A percentile compares a stretch with the other conserved stretches of the same genome.
These are phyloP conservation scores for Diachrysia chrysitis DNA, from an alignment of 2,888 invertebrate genomes.

Conservation along the genomic window DNA sequence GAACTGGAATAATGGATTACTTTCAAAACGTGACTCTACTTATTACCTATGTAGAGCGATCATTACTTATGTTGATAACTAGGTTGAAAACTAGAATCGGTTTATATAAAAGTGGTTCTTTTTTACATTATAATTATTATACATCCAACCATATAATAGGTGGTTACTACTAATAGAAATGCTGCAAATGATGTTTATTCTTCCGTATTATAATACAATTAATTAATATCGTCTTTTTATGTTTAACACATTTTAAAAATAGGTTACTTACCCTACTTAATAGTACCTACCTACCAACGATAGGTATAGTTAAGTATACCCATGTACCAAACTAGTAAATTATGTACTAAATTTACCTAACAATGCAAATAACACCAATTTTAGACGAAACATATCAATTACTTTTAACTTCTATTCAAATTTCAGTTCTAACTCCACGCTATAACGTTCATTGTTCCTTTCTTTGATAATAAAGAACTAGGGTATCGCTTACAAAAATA, in stretches of 20 bases:
- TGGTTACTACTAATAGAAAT: background rate
- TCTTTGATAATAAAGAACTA: constrained; percentile 71
- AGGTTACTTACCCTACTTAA: too few relatives aligned
- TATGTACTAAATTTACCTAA: constrained; percentile 26
- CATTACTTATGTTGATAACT: background rate
- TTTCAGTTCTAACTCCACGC: constrained; percentile 47
- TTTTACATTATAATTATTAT: background rate
- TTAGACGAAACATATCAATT: constrained; percentile 80
- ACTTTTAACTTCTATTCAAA: constrained; percentile 62
- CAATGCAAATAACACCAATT: constrained; percentile 67
- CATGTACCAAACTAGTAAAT: background rate
- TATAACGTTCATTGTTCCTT: constrained; percentile 61
- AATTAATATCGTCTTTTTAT: too few relatives aligned
- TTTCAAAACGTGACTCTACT: background rate
- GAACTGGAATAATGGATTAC: too few relatives aligned
- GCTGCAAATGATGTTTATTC: background rate
- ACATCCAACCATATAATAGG: background rate
- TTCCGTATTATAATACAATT: too few relatives aligned
- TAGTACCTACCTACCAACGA: too few relatives aligned
- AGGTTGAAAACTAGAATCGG: background rate
- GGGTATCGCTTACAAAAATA: constrained; percentile 84
- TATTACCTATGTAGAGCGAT: background rate
- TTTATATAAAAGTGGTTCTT: background rate
- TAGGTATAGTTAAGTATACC: too few relatives aligned
- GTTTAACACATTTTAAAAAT: too few relatives aligned